phyloP scores from a whole-genome alignment of 2,113 vertebrate species.

The Chroicocephalus ridibundus region DNA sequence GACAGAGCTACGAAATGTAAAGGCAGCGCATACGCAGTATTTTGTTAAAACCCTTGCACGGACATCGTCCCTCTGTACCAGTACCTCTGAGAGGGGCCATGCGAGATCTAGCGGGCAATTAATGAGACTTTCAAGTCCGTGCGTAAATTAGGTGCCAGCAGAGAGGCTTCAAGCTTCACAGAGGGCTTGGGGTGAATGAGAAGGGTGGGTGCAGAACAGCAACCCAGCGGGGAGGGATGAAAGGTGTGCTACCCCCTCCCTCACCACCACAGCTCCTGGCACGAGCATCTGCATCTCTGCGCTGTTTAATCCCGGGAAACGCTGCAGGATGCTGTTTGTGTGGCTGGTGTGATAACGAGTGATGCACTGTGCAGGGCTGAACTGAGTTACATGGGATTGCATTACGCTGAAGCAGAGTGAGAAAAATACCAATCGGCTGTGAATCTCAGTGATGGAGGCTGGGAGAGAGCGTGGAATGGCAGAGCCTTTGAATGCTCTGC shows the following conservation, averaged over 20 bases:
- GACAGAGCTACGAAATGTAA: background rate
- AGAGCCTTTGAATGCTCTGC: background rate
- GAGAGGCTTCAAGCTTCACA: background rate
- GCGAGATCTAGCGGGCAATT: background rate
- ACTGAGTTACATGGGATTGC: background rate
- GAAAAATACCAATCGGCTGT: background rate
- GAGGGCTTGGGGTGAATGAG: background rate
- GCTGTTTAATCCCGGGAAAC: background rate
- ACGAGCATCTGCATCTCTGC: background rate
- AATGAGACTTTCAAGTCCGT: background rate
- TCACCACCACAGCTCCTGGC: background rate
- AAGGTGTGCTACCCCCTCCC: background rate
- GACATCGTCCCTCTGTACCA: background rate
- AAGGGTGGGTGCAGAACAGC: background rate
- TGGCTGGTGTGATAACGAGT: background rate
- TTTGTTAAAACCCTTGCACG: background rate
- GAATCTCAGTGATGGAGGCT: background rate
- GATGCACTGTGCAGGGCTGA: background rate
- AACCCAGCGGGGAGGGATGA: background rate
- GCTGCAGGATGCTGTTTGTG: background rate
- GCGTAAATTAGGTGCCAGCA: background rate
- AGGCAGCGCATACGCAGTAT: fast-evolving
- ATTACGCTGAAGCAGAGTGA: background rate
- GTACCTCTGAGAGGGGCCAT: background rate
- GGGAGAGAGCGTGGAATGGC: background rate